These are phyloP conservation scores for Bubo blakistoni DNA, from an alignment of 2,113 vertebrate species.

Conservation along the genomic window DNA sequence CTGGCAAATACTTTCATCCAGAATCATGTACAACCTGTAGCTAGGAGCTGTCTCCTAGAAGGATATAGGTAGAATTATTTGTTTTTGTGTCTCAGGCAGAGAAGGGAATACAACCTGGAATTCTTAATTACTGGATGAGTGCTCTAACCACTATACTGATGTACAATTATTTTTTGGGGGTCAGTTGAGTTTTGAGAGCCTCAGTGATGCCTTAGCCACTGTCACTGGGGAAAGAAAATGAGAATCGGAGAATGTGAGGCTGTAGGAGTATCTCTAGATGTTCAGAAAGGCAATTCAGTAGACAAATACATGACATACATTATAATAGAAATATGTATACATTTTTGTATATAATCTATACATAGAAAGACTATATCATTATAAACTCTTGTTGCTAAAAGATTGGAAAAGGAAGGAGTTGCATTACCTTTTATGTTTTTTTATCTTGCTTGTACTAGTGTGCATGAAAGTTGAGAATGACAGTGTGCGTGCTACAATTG, in stretches of 20 bases:
- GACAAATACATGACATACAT: accelerated
- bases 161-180: neutral
- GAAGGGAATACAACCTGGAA: neutral
- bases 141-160: neutral
- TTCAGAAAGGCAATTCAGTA: neutral
- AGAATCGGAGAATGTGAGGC: neutral
- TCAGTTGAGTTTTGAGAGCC: neutral
- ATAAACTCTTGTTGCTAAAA: neutral
- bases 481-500: neutral
- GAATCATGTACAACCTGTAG: too few relatives aligned
- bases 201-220: neutral
- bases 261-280: neutral
- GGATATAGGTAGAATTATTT: neutral
- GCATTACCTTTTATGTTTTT: neutral
- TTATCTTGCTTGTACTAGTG: accelerated
- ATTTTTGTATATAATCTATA: accelerated
- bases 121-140: neutral
- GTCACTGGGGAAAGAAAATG: accelerated
- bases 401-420: neutral
- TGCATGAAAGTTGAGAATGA: neutral
- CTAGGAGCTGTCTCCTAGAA: neutral
- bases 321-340: neutral
- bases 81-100: neutral
- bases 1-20: neutral
- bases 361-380: neutral